Evolutionary conservation across 1,140 invertebrate genomes (phyloP), one percentile per base, ranked within the genome.

Genomic region (Papilio polyxenes): DNA sequence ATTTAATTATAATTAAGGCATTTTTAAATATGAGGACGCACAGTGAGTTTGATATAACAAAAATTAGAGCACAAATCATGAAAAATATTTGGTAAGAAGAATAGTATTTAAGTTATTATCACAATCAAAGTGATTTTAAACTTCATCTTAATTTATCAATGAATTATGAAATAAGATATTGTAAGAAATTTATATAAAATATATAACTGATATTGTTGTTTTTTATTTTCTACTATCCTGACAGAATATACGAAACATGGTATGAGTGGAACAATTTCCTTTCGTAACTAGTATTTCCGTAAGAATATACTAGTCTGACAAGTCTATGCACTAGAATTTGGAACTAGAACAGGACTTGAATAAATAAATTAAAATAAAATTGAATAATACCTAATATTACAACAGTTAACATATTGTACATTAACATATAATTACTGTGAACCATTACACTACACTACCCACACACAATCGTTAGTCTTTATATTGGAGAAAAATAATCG

Each of bases 91-190:
- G 15, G 31, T 72, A 72, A 72, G 65, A 37, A 37, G 11, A 37
- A 40, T 72, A 72, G 23, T 31, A 72, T 37, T 72, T 13, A 72
- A 72, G 65, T 37, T 65, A 31, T 13, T 10, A 7, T 72, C 65
- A 72, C 65, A 72, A 40, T 37, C 13, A 72, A 69, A 69, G 65
- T 40, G 31, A 72, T 37, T 72, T 72, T 72, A 5, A 37, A 69
- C 11, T 72, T 72, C 65, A 72, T 17, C 31, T 7, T 72, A 72
- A 72, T 72, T 23, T 62, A 62, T 62, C 20, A 62, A 59, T 59
- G 56, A 62, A 9, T 37, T 83, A 83, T 76, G 56, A 76, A 81
- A 62, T 80, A 83, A 83, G 82, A 65, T 83, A 80, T 83, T 83
- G 23, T 76, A 80, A 83, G 65, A 72, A 17, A 31, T 72, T 72